These are phyloP conservation scores for Pteronotus mesoamericanus DNA, from an alignment of 2,797 vertebrate species.

Conservation along the genomic window DNA sequence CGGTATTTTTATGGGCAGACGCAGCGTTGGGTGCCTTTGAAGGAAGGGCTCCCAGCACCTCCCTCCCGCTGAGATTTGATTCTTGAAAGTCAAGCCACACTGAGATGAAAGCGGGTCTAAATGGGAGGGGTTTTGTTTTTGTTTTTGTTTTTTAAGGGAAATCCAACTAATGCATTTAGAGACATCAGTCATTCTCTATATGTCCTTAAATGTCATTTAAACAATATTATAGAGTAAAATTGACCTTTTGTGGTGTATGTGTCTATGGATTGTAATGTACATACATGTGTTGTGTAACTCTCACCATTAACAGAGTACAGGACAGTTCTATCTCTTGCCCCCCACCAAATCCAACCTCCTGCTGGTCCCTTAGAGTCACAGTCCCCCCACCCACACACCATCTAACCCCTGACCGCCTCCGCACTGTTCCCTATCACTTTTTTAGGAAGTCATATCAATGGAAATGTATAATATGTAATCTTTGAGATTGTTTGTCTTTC, in stretches of 20 bases:
- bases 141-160: not conserved
- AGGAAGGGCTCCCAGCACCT: not conserved
- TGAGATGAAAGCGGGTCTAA: rapidly evolving
- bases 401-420: not conserved
- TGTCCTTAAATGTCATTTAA: not conserved
- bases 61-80: not conserved
- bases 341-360: too few species aligned
- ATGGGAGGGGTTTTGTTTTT: not conserved
- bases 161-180: not conserved
- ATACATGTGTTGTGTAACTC: not conserved
- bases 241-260: not conserved
- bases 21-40: not conserved
- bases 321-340: not conserved
- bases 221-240: not conserved
- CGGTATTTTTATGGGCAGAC: not conserved
- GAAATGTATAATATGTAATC: not conserved
- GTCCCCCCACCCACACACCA: rapidly evolving
- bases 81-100: not conserved
- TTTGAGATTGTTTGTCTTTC: not conserved
- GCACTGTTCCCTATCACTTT: not conserved
- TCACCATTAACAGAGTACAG: not conserved
- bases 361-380: not conserved
- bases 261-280: not conserved
- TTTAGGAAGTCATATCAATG: not conserved
- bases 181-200: not conserved